Evolutionary conservation across 1,140 invertebrate species (phyloP), one percentile per base, ranked within the genome.

Genomic region (Hydropsyche tenuis): DNA sequence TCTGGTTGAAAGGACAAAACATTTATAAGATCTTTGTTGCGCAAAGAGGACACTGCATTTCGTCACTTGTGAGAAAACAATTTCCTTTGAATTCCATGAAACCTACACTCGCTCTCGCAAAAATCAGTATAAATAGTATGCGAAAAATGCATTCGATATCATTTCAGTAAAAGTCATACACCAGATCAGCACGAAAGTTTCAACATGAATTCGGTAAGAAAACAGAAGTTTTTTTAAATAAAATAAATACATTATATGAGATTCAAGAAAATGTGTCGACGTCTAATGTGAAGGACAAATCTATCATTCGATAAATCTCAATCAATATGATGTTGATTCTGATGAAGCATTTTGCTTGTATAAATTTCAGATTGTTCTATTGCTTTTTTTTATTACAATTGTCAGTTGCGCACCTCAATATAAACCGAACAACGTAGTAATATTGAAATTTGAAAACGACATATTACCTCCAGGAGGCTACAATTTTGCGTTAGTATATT

Each of bases 81-180:
- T 25, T 60, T 60, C 23, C 22, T 12, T 60, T 3, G 9, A 60
- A 60, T 60, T 60, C n/a, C 23, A 27, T 11, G n/a, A 60, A 60
- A 60, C 56, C 23, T 27, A 60, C 56, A 60, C 12, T 23, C n/a
- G 7, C 20, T 56, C 20, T 56, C 20, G 20, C 7, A 16, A 56
- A 56, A 56, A 56, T 25, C 1, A 12, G n/a, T 60, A 60, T 60
- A 60, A 60, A 60, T 60, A 60, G 22, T 25, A 60, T 25, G 56
- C 7, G 22, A 60, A 60, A 53, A 27, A 22, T 23, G 20, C 11
- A 60, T 60, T 14, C 25, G 23, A 25, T 60, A 60, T 25, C 56
- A 60, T 25, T 60, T 25, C 9, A 1, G 12, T 11, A 12, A 25
- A 25, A 25, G 56, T 27, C 14, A 5, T 2, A 60, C 23, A 25